Evolutionary conservation across 2,113 vertebrate species (phyloP), one percentile per base, ranked within the genome.

Genomic region (Barnardius zonarius): DNA sequence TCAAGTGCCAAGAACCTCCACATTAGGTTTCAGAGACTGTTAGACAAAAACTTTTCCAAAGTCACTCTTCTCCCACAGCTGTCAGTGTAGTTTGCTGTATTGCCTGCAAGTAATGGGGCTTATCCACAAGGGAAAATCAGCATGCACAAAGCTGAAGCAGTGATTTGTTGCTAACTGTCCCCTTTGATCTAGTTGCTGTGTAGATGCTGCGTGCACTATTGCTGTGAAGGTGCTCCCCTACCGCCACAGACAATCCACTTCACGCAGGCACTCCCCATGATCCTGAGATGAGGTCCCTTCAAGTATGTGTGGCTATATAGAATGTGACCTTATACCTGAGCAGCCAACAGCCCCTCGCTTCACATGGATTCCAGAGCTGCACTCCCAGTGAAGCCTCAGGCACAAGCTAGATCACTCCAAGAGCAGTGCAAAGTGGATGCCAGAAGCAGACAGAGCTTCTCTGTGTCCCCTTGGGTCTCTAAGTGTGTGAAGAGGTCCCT

Each of bases 171-270:
- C 78, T 76, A 55, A 43, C 8, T 77, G 72, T 18, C 46, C 51
- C 76, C 46, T 49, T 35, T 3, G 1, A 62, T 13, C 10, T 7
- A 30, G 52, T 3, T 35, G 33, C 43, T 43, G 57, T n/a, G 20
- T 9, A 23, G 72, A 83, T 51, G 54, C 28, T 1, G 3, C 4
- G 0, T 2, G 15, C 1, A 2, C 19, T 30, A 4, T 1, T 23
- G 48, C 43, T 23, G 12, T 16, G 43, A 70, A 31, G 51, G 5
- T 72, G 74, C n/a, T 46, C 39, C 18, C 9, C 62, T 35, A 25
- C 19, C 31, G 39, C 5, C 1, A 15, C 49, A 23, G 30, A 80
- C 11, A 51, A 33, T 25, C 2, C 43, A 49, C 48, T 30, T 78
- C 28, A 55, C 57, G 44, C 66, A 62, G 49, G 63, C 1, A 7